Conservation (phyloP, 2,113 vertebrate genomes). For the Ptyas mucosa region DNA sequence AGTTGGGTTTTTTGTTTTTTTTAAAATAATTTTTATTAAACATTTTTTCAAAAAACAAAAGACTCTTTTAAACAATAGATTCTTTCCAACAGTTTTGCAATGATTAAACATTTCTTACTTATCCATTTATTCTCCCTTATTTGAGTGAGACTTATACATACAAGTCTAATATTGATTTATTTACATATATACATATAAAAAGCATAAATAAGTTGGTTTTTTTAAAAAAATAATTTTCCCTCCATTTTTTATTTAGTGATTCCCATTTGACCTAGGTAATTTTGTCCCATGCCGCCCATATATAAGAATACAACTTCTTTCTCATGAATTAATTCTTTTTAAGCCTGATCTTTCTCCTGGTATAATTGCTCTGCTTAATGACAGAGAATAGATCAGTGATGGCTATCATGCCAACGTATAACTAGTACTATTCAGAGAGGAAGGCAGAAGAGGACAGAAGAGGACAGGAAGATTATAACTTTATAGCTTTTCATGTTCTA, state of each 20-base stretch:
- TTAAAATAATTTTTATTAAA: no score
- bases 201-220: neutral
- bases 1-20: no score
- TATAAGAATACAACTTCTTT: neutral
- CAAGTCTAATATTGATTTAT: no score
- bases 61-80: no score
- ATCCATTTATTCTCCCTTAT: no score
- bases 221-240: neutral
- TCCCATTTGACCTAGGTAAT: neutral
- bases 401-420: conserved; percentile 37
- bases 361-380: neutral
- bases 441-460: neutral
- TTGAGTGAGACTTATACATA: no score
- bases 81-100: no score
- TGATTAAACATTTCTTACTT: no score
- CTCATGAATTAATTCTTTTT: conserved; percentile 30
- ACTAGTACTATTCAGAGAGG: neutral
- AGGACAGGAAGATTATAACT: neutral
- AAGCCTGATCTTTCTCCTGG: conserved; percentile 26
- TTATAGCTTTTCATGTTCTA: neutral
- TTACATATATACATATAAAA: no score
- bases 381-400: conserved; percentile 23
- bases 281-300: neutral
- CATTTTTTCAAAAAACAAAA: no score
- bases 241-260: neutral